Percentiles rank a stretch among this genome's conserved stretches.
Evolutionary conservation across 2,113 vertebrate species (phyloP).

Genomic region (Tonatia bakeri): DNA sequence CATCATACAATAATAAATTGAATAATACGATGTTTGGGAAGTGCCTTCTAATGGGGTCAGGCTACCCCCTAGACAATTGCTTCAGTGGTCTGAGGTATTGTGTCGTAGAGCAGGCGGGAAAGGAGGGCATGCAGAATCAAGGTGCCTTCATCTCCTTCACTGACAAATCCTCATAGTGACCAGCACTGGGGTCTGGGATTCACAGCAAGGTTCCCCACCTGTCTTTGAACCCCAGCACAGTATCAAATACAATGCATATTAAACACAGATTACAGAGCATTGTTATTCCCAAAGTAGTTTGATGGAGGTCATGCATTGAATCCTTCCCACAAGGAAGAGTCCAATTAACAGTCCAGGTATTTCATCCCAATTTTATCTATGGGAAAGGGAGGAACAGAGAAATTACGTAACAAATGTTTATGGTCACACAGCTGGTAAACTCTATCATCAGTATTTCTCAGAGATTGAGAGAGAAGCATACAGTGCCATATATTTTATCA

Average conservation of each 20-base stretch:
- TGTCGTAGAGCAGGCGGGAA: background rate
- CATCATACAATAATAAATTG: background rate
- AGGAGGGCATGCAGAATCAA: background rate
- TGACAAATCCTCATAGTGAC: background rate
- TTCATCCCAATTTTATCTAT: background rate
- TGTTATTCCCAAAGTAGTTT: background rate
- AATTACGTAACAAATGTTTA: background rate
- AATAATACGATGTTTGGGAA: conserved; percentile 30
- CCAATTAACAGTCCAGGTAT: background rate
- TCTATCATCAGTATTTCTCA: background rate
- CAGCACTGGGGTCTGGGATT: background rate
- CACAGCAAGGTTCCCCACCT: background rate
- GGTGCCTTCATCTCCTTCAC: background rate
- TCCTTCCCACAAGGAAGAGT: background rate
- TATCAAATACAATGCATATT: background rate
- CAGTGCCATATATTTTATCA: background rate
- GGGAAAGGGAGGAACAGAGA: background rate
- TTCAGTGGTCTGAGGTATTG: background rate
- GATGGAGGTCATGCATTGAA: background rate
- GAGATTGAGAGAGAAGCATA: background rate
- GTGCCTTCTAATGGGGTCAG: background rate
- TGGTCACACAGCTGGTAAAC: background rate
- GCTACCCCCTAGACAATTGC: background rate
- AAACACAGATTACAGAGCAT: background rate
- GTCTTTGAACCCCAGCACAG: background rate